Conservation (phyloP, 1,140 invertebrate species). For the Hesperophylax magnus region DNA sequence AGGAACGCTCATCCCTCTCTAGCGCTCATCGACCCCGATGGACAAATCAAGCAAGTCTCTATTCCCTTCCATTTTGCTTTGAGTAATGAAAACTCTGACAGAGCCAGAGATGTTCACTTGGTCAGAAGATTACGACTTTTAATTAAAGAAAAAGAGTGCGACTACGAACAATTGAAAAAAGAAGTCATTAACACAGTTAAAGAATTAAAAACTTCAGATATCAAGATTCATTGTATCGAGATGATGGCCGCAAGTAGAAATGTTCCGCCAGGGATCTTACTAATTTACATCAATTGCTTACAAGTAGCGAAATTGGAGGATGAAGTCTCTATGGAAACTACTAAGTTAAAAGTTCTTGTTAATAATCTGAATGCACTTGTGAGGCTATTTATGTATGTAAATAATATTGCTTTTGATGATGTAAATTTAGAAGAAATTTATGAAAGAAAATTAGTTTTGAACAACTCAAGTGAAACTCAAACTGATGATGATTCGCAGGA, state of each 20-base stretch:
- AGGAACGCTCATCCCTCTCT: conserved; percentile 68
- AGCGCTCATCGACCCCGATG: conserved; percentile 86
- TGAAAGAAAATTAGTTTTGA: not conserved
- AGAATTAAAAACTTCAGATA: conserved; percentile 82
- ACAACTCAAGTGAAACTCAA: conserved; percentile 8
- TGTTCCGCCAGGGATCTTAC: conserved; percentile 71
- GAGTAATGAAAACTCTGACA: conserved; percentile 89
- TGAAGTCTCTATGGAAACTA: conserved; percentile 49
- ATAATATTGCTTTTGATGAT: conserved; percentile 39
- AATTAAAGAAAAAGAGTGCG: conserved; percentile 68
- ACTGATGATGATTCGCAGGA: conserved; percentile 2
- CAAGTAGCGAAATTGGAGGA: conserved; percentile 59
- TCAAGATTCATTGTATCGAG: conserved; percentile 80
- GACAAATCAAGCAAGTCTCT: conserved; percentile 83
- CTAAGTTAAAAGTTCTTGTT: conserved; percentile 57
- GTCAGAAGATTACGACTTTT: conserved; percentile 83
- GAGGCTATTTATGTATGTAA: conserved; percentile 46
- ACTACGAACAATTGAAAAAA: conserved; percentile 69
- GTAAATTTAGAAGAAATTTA: not conserved
- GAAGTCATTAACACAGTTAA: conserved; percentile 70
- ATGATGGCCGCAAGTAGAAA: conserved; percentile 77
- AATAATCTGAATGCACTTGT: conserved; percentile 57
- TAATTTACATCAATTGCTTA: conserved; percentile 70
- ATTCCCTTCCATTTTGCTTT: conserved; percentile 93
- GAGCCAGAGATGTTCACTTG: conserved; percentile 89